A percentile compares a stretch with the other conserved stretches of the same genome.
These are phyloP conservation scores for Chrysolophus pictus DNA, from an alignment of 2,797 vertebrate species.

Conservation along the genomic window DNA sequence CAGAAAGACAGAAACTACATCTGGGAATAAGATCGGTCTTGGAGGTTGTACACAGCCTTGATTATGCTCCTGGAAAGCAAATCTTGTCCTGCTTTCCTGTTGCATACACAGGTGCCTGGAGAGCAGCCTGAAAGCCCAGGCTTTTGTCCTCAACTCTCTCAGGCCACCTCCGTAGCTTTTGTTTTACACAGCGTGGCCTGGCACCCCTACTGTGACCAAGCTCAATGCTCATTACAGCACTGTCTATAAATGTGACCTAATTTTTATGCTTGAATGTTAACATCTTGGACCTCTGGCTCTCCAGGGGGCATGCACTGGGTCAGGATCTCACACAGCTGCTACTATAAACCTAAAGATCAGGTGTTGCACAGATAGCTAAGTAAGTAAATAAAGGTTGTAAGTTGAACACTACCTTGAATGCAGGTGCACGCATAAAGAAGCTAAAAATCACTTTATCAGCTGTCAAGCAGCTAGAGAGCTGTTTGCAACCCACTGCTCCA, in stretches of 20 bases:
- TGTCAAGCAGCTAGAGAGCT: not conserved
- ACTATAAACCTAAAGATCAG: not conserved
- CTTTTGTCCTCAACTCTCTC: slow-evolving; percentile 27
- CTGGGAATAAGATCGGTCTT: not conserved
- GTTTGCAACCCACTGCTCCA: not conserved
- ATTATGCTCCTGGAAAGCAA: slow-evolving; percentile 9
- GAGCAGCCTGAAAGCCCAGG: slow-evolving; percentile 3
- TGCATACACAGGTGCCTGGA: slow-evolving; percentile 43
- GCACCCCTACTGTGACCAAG: slow-evolving; percentile 53
- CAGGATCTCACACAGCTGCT: not conserved
- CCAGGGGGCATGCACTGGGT: not conserved
- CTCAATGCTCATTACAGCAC: slow-evolving; percentile 46
- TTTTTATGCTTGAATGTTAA: slow-evolving; percentile 40
- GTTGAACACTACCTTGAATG: not conserved
- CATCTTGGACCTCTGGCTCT: slow-evolving; percentile 45
- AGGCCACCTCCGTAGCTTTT: slow-evolving; percentile 52
- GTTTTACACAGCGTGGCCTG: slow-evolving; percentile 24
- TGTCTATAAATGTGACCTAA: slow-evolving; percentile 7
- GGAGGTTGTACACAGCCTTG: not conserved
- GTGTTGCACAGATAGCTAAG: not conserved
- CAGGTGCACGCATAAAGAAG: not conserved
- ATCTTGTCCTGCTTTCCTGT: slow-evolving; percentile 9
- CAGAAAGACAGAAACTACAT: not conserved
- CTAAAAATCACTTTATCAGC: not conserved
- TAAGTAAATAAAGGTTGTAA: not conserved